Percentiles rank a stretch among this genome's conserved stretches.
Evolutionary conservation across 37 sponge, comb jelly and placozoan species (phyloP).

Genomic region (Corticium candelabrum): DNA sequence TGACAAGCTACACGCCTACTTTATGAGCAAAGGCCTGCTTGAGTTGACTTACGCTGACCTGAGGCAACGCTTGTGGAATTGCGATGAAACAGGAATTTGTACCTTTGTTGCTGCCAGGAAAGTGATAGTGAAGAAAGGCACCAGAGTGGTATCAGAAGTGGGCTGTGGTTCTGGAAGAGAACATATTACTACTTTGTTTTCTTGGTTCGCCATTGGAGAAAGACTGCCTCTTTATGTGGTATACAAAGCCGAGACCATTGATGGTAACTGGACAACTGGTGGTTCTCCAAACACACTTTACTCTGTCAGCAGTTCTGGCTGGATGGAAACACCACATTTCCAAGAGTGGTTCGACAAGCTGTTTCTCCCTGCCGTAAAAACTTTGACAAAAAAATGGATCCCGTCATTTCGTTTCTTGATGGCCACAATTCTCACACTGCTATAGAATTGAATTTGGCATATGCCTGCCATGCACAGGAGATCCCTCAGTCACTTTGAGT

Average conservation of each 20-base stretch:
- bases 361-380: constrained; percentile 6
- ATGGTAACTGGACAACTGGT: constrained; percentile 14
- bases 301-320: constrained; percentile 16
- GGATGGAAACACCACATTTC: constrained; percentile 29
- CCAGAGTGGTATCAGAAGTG: constrained; percentile 17
- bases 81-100: constrained; percentile 28
- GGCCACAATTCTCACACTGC: constrained; percentile 5
- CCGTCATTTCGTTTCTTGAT: background rate
- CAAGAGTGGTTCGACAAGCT: constrained; percentile 27
- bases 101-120: constrained; percentile 6
- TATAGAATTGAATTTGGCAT: background rate
- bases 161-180: constrained; percentile 28
- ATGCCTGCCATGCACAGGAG: too few species aligned
- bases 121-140: constrained; percentile 19
- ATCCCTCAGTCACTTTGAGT: too few species aligned
- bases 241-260: constrained; percentile 22
- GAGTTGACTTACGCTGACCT: background rate
- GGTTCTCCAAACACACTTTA: constrained; percentile 24
- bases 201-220: constrained; percentile 30
- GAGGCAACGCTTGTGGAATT: constrained; percentile 19
- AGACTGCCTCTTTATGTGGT: constrained; percentile 30
- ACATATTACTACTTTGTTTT: constrained; percentile 25
- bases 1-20: background rate
- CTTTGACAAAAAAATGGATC: background rate
- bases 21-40: background rate